Evolutionary conservation across 2,797 vertebrate genomes (phyloP), one percentile per base, ranked within the genome.

Genomic region (Ctenopoma kingsleyae): DNA sequence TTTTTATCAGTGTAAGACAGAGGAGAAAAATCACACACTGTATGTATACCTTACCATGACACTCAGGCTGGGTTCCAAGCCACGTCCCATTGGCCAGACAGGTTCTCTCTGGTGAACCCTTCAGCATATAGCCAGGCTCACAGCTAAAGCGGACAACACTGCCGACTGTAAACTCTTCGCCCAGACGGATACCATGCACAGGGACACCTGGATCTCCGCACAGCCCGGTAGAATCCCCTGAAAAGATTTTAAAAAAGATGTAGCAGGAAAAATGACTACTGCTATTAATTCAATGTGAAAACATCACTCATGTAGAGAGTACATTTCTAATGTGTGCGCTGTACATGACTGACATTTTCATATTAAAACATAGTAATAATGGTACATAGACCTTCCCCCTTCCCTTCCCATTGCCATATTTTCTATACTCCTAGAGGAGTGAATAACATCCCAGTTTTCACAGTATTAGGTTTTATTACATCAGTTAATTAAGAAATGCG

Each of bases 181-280:
- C 98, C 63, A 98, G 92, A 5, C 98, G 96, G 7, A 99, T 98
- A 8, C 97, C 97, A 0, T 98, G 98, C 0, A 96, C 95, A 0
- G 98, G 98, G 60, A 96, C 84, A 0, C 98, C 97, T 0, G 98
- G 98, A 80, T 99, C 97, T 0, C 98, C 98, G 3, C 98, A 99
- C 17, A 94, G 53, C 0, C 97, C 96, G 0, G 86, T 75, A 63
- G 94, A 95, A 54, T 95, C 95, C 9, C 98, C 98, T 99, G 78
- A 0, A 51, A 48, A 67, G 1, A 67, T 2, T 1, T 4, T 1
- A 47, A 40, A 73, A 7, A n/a, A 36, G 2, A 56, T 11, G 3
- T 10, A 35, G 20, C 17, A 7, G 17, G 57, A 25, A 43, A 48
- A 50, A 50, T n/a, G 0, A 12, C 47, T 47, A 7, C 15, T 9